Conservation (phyloP, 35 echinoderm and acorn worm genomes). For the Patiria miniata region DNA sequence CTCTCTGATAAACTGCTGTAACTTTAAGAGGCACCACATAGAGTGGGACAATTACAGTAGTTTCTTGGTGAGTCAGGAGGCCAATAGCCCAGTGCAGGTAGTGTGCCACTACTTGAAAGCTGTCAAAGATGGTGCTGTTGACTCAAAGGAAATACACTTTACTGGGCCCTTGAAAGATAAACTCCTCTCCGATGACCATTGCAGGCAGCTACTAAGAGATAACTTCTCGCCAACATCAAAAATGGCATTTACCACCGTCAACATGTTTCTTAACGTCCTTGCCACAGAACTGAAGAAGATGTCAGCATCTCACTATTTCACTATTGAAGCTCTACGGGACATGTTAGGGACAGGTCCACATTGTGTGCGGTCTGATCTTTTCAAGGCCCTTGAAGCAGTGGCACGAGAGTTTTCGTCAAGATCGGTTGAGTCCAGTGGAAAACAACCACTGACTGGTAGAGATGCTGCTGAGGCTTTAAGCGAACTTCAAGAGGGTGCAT, state of each 20-base stretch:
- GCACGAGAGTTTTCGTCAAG: conserved; percentile 36
- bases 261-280: conserved; percentile 27
- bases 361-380: conserved; percentile 9
- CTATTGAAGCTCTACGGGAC: conserved; percentile 11
- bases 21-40: conserved; percentile 19
- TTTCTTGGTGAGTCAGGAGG: conserved; percentile 28
- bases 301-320: conserved; percentile 40
- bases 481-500: not conserved
- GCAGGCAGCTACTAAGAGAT: conserved; percentile 2
- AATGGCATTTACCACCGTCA: conserved; percentile 21
- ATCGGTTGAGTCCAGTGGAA: conserved; percentile 7
- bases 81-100: conserved; percentile 45
- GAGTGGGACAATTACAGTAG: conserved; percentile 28
- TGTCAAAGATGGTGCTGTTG: not conserved
- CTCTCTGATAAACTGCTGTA: conserved; percentile 21
- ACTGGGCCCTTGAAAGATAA: not conserved
- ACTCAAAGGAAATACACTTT: conserved; percentile 20
- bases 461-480: conserved; percentile 15
- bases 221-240: not conserved
- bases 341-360: conserved; percentile 24
- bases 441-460: not conserved
- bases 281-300: conserved; percentile 34
- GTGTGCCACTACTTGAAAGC: conserved; percentile 45
- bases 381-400: conserved; percentile 24
- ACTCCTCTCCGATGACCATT: not conserved